These are phyloP conservation scores for Pardosa pseudoannulata DNA, from an alignment of 2,888 invertebrate species.

Conservation along the genomic window DNA sequence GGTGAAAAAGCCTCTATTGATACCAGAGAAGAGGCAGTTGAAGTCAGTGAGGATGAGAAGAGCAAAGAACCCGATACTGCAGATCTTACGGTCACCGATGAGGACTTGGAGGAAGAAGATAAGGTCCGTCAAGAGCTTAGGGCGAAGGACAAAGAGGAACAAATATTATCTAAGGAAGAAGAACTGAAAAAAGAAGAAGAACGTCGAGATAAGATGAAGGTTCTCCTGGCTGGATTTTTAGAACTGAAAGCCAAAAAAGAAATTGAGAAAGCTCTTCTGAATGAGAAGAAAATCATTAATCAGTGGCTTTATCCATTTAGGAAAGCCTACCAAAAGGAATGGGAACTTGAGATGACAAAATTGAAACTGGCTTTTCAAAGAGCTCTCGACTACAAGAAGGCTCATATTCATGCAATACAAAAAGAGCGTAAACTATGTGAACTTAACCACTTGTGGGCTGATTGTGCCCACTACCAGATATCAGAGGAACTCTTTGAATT, in stretches of 20 bases:
- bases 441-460: constrained; percentile 53
- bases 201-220: constrained; percentile 53
- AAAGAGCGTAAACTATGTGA: constrained; percentile 44
- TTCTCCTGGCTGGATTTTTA: constrained; percentile 41
- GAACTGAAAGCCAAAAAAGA: constrained; percentile 51
- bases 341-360: constrained; percentile 55
- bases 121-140: neutral
- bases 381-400: constrained; percentile 55
- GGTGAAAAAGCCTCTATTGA: neutral
- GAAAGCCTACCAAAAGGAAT: constrained; percentile 43
- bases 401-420: constrained; percentile 55
- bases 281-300: constrained; percentile 49
- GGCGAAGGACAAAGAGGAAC: constrained; percentile 20
- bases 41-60: neutral
- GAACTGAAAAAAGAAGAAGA: constrained; percentile 49
- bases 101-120: neutral
- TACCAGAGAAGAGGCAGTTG: neutral
- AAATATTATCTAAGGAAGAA: constrained; percentile 13
- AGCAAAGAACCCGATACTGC: neutral
- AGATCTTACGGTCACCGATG: neutral
- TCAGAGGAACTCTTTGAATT: constrained; percentile 58
- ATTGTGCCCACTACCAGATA: constrained; percentile 48
- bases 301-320: constrained; percentile 62
- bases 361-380: constrained; percentile 46
- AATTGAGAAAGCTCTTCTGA: constrained; percentile 49